Evolutionary conservation across 2,113 vertebrate genomes (phyloP), one percentile per base, ranked within the genome.

Genomic region (Smithornis capensis): DNA sequence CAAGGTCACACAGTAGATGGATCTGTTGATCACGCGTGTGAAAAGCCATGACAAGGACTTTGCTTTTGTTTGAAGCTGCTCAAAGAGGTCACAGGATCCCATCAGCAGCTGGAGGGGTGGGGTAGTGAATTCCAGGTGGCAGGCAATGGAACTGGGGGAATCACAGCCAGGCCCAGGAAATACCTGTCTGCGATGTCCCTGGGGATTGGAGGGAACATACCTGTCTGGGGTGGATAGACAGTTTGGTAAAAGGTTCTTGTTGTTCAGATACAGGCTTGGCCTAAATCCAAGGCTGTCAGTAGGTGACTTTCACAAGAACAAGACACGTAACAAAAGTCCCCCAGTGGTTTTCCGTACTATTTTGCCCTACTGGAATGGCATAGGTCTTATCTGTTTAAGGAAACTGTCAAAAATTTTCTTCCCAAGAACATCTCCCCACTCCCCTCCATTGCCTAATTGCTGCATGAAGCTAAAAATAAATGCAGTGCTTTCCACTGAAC

Each of bases 121-220:
- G 33, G 52, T 83, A 49, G 38, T 86, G 44, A 77, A 89, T 87
- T 56, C 89, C 94, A 83, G 64, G 83, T 86, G 86, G 63, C 83
- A 88, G 71, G 31, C 0, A 0, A n/a, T 60, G 78, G 42, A 88
- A 55, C 16, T 45, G 35, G 45, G 75, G 85, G 83, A 96, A 94
- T 81, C 71, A 70, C 91, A 92, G 91, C 68, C 89, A 78, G 47
- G 37, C 56, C 83, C 89, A 74, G 83, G 94, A 95, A 93, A 95
- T 93, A 69, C 73, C 80, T 96, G 83, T 40, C 80, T 92, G 21
- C 59, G 42, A 59, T 47, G 37, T 88, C 90, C 88, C 37, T 37
- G 1, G 90, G 69, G 92, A 74, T 8, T 7, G 1, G 44, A 86
- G 53, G 80, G 68, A 93, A 78, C 73, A 49, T 77, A 64, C 79